phyloP scores from a whole-genome alignment of 37 sponge, comb jelly and placozoan species.

The Diacarnus erythraeanus region DNA sequence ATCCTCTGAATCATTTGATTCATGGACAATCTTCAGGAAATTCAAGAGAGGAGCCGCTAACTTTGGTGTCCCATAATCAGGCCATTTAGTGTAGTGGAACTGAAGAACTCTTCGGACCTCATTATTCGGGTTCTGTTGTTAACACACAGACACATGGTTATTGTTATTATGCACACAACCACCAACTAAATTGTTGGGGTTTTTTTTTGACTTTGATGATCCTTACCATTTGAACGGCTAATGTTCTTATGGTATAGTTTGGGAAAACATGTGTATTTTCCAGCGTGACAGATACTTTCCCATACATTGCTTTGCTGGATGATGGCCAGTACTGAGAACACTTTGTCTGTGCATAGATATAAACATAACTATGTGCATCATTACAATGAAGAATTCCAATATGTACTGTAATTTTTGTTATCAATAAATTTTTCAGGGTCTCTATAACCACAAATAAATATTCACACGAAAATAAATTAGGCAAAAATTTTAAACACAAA shows the following conservation, averaged over 20 bases:
- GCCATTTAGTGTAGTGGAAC: conserved; percentile 85
- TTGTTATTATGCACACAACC: no score
- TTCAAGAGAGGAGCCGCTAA: conserved; percentile 62
- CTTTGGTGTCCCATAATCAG: conserved; percentile 69
- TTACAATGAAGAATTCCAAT: no score
- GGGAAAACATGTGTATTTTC: conserved; percentile 47
- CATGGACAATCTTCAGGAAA: conserved; percentile 62
- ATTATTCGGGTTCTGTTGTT: neutral
- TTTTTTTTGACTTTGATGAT: neutral
- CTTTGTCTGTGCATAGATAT: conserved; percentile 60
- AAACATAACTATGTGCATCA: no score
- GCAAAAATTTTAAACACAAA: no score
- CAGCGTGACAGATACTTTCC: conserved; percentile 48
- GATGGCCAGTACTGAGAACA: conserved; percentile 79
- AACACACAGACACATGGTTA: no score
- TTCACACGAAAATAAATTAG: no score
- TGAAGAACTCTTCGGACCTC: conserved; percentile 60
- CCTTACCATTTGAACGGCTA: conserved; percentile 54
- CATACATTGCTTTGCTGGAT: conserved; percentile 20
- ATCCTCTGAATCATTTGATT: conserved; percentile 17
- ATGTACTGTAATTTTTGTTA: no score
- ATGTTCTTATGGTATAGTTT: conserved; percentile 56
- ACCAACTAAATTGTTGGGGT: no score
- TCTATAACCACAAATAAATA: no score
- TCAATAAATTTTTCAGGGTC: no score